Evolutionary conservation across 2,888 invertebrate species (phyloP).

Genomic region (Lepidochrysops patricia): DNA sequence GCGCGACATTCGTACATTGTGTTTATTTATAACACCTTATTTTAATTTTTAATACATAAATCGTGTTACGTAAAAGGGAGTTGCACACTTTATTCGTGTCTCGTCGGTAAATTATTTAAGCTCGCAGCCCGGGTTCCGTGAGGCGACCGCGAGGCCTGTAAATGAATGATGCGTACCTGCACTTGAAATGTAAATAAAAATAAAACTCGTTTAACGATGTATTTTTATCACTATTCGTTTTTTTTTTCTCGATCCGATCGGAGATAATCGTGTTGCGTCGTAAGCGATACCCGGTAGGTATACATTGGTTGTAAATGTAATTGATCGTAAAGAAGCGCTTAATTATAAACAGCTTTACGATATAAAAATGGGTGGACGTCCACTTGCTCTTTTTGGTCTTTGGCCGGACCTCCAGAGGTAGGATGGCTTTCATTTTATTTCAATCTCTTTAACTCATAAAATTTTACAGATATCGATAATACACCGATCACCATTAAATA

Average conservation of each 20-base stretch:
- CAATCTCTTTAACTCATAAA: neutral
- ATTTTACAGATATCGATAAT: neutral
- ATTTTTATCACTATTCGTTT: neutral
- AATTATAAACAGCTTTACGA: constrained; percentile 5
- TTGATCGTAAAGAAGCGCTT: constrained; percentile 2
- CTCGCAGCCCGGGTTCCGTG: neutral
- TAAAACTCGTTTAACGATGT: constrained; percentile 5
- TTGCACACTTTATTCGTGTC: constrained; percentile 5
- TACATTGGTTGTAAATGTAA: constrained; percentile 1
- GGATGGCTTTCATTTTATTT: neutral
- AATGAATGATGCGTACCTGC: constrained; percentile 8
- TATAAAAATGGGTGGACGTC: neutral
- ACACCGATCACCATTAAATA: neutral
- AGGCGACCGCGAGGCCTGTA: neutral
- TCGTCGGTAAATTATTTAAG: neutral
- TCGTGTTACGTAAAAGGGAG: constrained; percentile 1
- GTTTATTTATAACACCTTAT: constrained; percentile 28
- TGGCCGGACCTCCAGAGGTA: too few relatives aligned
- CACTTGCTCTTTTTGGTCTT: neutral
- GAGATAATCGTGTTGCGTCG: neutral
- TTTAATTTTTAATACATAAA: constrained; percentile 1
- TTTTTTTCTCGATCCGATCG: neutral
- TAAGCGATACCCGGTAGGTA: neutral
- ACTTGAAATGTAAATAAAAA: constrained; percentile 7
- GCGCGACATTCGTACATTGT: constrained; percentile 37